Conservation (phyloP, 2,888 invertebrate species). For the Napeogenes inachia region DNA sequence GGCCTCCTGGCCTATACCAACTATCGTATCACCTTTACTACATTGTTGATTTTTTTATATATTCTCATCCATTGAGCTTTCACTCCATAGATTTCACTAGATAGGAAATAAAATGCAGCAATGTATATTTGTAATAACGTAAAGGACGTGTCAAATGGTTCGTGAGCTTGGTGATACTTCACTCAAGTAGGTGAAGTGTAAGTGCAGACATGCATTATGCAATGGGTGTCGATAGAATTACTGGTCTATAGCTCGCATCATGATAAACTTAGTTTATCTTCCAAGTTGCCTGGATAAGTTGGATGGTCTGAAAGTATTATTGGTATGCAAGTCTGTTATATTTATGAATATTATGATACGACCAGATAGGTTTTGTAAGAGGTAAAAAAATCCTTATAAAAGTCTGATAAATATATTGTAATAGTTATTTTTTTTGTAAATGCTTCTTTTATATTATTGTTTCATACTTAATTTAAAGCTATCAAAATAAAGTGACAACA, state of each 20-base stretch:
- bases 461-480: neutral
- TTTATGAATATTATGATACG: neutral
- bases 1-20: conserved; percentile 43
- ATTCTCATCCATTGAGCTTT: conserved; percentile 26
- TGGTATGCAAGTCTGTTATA: too few species aligned
- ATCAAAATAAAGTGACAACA: conserved; percentile 17
- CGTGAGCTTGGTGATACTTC: conserved; percentile 36
- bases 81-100: neutral
- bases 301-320: conserved; percentile 1
- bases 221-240: conserved; percentile 56
- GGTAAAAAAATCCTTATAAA: too few species aligned
- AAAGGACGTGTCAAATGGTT: conserved; percentile 39
- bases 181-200: conserved; percentile 46
- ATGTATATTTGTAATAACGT: conserved; percentile 26
- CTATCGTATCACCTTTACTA: conserved; percentile 4
- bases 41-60: neutral
- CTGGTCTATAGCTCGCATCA: conserved; percentile 43
- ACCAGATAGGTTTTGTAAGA: too few species aligned
- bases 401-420: neutral
- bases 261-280: conserved; percentile 53
- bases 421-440: neutral
- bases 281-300: conserved; percentile 4
- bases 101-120: conserved; percentile 14
- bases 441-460: too few species aligned
- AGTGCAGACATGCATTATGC: conserved; percentile 67